These are phyloP conservation scores for Tiphia femorata DNA, from an alignment of 2,888 invertebrate species.

Conservation along the genomic window DNA sequence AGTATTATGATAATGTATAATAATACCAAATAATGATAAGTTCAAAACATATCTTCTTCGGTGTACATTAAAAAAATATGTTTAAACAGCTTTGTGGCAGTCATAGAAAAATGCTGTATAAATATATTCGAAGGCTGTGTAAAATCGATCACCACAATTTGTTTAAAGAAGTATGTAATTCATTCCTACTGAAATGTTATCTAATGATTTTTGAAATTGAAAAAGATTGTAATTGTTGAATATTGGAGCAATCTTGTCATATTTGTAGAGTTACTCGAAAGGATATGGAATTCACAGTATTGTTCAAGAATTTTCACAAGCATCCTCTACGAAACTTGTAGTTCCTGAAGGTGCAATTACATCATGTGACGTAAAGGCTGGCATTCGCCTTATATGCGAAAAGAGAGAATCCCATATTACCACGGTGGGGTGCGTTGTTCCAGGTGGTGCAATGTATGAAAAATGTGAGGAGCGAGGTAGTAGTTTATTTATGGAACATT, in stretches of 20 bases:
- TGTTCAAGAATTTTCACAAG: too few relatives aligned
- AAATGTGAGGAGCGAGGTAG: constrained; percentile 46
- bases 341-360: constrained; percentile 26
- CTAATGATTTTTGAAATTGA: too few relatives aligned
- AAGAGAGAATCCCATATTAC: constrained; percentile 37
- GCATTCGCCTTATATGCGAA: constrained; percentile 47
- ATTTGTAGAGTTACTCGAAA: neutral
- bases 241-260: neutral
- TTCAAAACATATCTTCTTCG: too few relatives aligned
- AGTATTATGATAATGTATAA: too few relatives aligned
- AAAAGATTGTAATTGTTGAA: neutral
- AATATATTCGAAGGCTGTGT: neutral
- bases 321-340: neutral
- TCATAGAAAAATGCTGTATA: neutral
- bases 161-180: too few relatives aligned
- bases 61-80: neutral
- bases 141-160: too few relatives aligned
- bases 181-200: too few relatives aligned
- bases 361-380: constrained; percentile 36
- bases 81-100: neutral
- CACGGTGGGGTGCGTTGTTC: constrained; percentile 47
- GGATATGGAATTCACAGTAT: too few relatives aligned
- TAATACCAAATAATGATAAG: too few relatives aligned
- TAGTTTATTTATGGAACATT: constrained; percentile 49
- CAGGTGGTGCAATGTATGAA: constrained; percentile 50